Conservation (phyloP, 1,140 invertebrate species). For the Pollicipes pollicipes region DNA sequence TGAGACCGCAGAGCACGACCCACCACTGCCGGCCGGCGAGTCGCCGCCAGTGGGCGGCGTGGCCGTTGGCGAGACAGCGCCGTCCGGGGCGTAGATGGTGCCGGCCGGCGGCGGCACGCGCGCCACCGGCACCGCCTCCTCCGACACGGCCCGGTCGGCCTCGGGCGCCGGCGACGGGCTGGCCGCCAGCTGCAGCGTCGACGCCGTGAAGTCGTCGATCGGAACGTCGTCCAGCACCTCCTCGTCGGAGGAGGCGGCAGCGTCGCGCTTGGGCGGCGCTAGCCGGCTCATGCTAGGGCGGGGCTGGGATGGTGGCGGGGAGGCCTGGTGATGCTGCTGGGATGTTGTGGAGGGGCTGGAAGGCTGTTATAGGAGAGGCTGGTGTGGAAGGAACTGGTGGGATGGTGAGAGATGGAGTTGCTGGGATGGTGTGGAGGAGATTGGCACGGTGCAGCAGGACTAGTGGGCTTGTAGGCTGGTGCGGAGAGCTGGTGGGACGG, state of each 20-base stretch:
- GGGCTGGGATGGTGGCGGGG: not conserved
- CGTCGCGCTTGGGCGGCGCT: slow-evolving; percentile 10
- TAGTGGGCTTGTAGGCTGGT: no score
- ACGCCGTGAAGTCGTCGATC: slow-evolving; percentile 15
- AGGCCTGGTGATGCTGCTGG: not conserved
- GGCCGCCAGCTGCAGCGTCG: slow-evolving; percentile 14
- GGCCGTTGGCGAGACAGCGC: not conserved
- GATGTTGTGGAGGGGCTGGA: no score
- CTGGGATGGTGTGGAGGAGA: no score
- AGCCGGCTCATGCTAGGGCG: slow-evolving; percentile 10
- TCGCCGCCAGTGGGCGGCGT: not conserved
- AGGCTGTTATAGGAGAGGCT: no score
- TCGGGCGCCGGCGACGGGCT: not conserved
- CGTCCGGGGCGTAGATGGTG: not conserved
- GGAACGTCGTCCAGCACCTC: slow-evolving; percentile 17
- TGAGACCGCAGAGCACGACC: not conserved
- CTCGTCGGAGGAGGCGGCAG: slow-evolving; percentile 17
- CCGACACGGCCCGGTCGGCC: not conserved
- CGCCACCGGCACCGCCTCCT: not conserved
- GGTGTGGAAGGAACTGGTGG: no score
- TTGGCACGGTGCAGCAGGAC: no score
- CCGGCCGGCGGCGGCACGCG: no score
- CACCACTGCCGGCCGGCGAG: not conserved
- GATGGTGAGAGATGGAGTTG: no score
- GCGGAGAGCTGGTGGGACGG: no score